phyloP scores from a whole-genome alignment of 2,888 invertebrate genomes.

The Acleris literana region DNA sequence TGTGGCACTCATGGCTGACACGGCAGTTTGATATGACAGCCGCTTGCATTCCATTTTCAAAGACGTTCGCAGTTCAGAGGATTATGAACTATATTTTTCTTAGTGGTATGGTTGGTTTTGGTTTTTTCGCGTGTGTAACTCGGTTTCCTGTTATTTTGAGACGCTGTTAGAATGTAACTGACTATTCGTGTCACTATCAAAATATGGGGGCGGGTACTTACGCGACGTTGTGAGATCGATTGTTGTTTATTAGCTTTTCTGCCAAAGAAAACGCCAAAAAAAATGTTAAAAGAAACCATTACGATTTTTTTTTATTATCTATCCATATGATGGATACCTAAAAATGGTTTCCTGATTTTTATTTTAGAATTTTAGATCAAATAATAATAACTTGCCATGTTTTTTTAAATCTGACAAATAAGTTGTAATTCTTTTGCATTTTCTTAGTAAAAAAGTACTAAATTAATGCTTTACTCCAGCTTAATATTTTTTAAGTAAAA shows the following conservation, averaged over 20 bases:
- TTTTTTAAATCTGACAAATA: no score
- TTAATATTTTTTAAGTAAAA: no score
- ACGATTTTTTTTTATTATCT: no score
- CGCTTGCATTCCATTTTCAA: constrained; percentile 33
- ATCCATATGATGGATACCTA: no score
- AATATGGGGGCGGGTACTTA: constrained; percentile 29
- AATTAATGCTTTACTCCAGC: neutral
- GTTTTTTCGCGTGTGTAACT: neutral
- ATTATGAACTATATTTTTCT: neutral
- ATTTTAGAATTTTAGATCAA: no score
- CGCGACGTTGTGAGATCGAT: constrained; percentile 20
- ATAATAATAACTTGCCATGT: no score
- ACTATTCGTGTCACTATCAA: constrained; percentile 37
- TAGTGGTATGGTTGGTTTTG: neutral
- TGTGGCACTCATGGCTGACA: constrained; percentile 36
- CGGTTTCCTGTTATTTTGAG: constrained; percentile 31
- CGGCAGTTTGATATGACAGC: constrained; percentile 38
- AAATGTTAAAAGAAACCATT: no score
- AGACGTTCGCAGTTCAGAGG: neutral
- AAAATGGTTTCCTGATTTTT: no score
- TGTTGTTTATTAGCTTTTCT: neutral
- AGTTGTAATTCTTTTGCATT: no score
- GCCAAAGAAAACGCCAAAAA: neutral
- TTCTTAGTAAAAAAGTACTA: no score
- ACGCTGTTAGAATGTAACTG: constrained; percentile 34